Percentiles rank a stretch among this genome's conserved stretches.
These are phyloP conservation scores for Colaptes auratus DNA, from an alignment of 2,113 vertebrate genomes.

Conservation along the genomic window DNA sequence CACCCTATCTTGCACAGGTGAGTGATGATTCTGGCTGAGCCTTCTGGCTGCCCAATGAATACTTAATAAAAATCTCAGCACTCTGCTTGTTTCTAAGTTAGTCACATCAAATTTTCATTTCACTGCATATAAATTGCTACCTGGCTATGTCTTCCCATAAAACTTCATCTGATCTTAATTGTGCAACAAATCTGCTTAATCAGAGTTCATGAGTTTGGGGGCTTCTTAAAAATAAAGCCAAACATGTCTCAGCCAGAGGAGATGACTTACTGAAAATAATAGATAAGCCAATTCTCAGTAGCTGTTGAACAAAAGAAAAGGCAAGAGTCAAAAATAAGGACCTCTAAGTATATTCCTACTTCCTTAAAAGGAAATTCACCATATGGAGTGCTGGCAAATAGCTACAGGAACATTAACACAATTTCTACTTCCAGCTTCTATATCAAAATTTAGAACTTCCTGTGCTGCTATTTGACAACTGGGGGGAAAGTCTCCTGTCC, in stretches of 20 bases:
- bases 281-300: neutral
- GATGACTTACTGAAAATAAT: neutral
- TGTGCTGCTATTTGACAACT: neutral
- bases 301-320: neutral
- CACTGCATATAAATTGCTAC: neutral
- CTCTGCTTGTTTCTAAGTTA: neutral
- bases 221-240: neutral
- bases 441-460: neutral
- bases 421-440: neutral
- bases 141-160: neutral
- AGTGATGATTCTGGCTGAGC: neutral
- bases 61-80: neutral
- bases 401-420: neutral
- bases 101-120: neutral
- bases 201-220: neutral
- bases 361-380: neutral
- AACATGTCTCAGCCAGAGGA: neutral
- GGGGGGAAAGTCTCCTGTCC: neutral
- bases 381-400: neutral
- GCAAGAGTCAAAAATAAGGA: neutral
- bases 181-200: neutral
- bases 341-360: neutral
- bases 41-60: neutral
- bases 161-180: slow-evolving; percentile 5
- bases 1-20: neutral